Base-by-base conservation (phyloP, 2,113 vertebrate genomes). In the Bucco capensis region DNA sequence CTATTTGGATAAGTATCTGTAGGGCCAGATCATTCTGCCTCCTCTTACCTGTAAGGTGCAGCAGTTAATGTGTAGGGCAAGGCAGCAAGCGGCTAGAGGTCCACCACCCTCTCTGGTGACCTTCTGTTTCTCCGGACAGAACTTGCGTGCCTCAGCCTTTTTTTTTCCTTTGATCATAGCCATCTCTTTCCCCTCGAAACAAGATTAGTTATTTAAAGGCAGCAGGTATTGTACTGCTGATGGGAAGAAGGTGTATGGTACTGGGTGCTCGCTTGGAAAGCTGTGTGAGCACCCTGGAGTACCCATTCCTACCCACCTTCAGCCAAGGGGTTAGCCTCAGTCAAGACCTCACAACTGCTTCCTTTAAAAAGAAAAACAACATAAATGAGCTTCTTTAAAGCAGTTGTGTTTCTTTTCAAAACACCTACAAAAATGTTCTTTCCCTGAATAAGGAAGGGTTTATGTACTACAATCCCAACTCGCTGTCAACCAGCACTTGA, bases 181-280 rank as follows among this genome's bases (percentile, higher is more conserved):
- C 23, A 18, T 46, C 62, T 58, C 31, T 17, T 64, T 64, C 33
- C 19, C 33, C 19, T 89, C 70, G 46, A 62, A 71, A 62, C 15
- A 40, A 28, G 13, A 86, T 83, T 21, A 30, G 57, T 71, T 62
- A 50, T 50, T 90, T 67, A 46, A 86, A 79, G 35, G 0, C 17
- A 25, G 24, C 2, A 3, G 19, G 15, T 54, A 31, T 19, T 22
- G 38, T 53, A n/a, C 33, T 78, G 33, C 37, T 49, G 24, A 46
- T 3, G 12, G 66, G 27, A 77, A 57, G 12, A 2, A 6, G 2
- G 35, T 66, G 17, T 8, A 27, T 18, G 33, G 14, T 9, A 15
- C 28, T 40, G n/a, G 35, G n/a, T 0, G 0, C n/a, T 60, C 1
- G 0, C 14, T 5, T 14, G 3, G 30, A 83, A 49, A 61, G 50